Base-by-base conservation (phyloP, 2,113 vertebrate genomes). In the Vombatus ursinus region DNA sequence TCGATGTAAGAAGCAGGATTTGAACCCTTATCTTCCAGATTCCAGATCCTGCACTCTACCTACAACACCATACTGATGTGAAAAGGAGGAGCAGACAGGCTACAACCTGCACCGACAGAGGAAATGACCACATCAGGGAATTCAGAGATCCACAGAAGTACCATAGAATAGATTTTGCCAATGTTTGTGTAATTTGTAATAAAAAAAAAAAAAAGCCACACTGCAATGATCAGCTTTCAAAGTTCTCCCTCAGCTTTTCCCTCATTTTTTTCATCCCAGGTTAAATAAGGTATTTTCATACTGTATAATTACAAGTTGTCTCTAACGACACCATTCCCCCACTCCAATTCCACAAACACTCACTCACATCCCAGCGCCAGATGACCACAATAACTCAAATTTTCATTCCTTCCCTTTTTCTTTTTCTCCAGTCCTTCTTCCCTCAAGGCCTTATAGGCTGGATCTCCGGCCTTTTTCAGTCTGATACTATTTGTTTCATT, bases 231-330 rank as follows among this genome's bases (percentile, higher is more conserved):
- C 6, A 96, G 37, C 94, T 96, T 97, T 94, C 89, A 92, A 96
- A 53, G 22, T 68, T 61, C 52, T 96, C 96, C 93, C 77, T 37
- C n/a, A 68, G 61, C 0, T n/a, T 51, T 44, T 44, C 31, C 92
- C 61, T 77, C n/a, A 14, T 44, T 77, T 93, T 50, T 50, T 16
- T 10, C 19, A 28, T 68, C 61, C 44, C 49, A n/a, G 11, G 37
- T 25, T 26, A 50, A 77, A 57, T 77, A 77, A 92, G 31, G 28
- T 31, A 61, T 50, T 68, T 68, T 25, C 47, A 50, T 95, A 94
- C 48, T 96, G 92, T 47, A 94, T 92, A n/a, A 92, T 96, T 94
- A 57, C 5, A 61, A n/a, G 90, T 95, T 91, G 96, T 93, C 25
- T 49, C 91, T 90, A 61, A 49, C 50, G 90, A 95, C 95, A 92